A percentile compares a stretch with the other conserved stretches of the same genome.
Conservation (phyloP, 2,888 invertebrate species). For the Laothoe populi region DNA sequence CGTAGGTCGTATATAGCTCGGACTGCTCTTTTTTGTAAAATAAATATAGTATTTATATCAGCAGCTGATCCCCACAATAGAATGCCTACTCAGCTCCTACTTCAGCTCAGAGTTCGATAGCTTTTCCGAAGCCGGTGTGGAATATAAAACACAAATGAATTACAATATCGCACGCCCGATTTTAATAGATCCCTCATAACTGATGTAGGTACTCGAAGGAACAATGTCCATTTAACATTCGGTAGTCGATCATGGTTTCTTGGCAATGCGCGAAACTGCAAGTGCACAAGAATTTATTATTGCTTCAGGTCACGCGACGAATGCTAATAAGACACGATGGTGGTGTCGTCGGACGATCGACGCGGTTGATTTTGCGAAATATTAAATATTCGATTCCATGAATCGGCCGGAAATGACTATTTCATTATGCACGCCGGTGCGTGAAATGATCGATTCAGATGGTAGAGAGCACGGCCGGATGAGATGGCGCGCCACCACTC, state of each 20-base stretch:
- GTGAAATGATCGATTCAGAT: constrained; percentile 75
- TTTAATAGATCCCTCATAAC: constrained; percentile 29
- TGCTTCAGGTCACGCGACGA: constrained; percentile 67
- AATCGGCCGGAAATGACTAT: constrained; percentile 76
- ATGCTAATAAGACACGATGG: constrained; percentile 67
- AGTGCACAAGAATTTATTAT: constrained; percentile 83
- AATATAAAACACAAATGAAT: constrained; percentile 12
- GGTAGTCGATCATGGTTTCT: constrained; percentile 74
- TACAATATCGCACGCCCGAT: constrained; percentile 26
- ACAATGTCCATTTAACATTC: constrained; percentile 76
- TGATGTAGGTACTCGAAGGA: constrained; percentile 49
- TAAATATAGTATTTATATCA: too few species aligned
- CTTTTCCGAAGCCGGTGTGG: constrained; percentile 1
- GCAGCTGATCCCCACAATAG: too few species aligned
- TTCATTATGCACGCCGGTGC: constrained; percentile 76
- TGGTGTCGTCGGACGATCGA: constrained; percentile 55
- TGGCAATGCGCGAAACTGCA: constrained; percentile 80
- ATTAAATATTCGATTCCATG: constrained; percentile 72
- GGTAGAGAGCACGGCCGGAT: constrained; percentile 46
- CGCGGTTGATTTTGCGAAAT: constrained; percentile 65
- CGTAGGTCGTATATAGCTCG: too few species aligned
- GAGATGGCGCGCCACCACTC: constrained; percentile 41
- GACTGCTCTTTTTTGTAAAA: too few species aligned
- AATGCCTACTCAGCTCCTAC: too few species aligned
- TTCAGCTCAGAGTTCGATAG: constrained; percentile 19